These are phyloP conservation scores for Sceloporus tristichus DNA, from an alignment of 2,113 vertebrate species.

Conservation along the genomic window DNA sequence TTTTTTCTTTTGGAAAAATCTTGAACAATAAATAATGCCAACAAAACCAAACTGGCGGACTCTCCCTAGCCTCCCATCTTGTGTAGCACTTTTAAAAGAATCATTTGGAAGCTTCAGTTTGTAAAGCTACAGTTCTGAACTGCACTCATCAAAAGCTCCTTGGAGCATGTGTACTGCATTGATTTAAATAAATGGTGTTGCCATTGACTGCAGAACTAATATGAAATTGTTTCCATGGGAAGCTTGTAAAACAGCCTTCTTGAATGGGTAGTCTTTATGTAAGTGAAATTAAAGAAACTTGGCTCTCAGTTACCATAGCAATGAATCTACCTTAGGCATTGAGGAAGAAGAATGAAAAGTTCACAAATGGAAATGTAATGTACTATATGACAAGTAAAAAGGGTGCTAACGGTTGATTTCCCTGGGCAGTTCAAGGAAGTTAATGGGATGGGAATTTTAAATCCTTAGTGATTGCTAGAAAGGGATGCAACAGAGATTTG, in stretches of 20 bases:
- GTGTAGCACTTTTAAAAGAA: not conserved
- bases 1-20: not conserved
- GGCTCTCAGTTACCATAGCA: not conserved
- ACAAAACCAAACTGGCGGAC: not conserved
- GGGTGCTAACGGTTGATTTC: not conserved
- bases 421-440: not conserved
- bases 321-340: not conserved
- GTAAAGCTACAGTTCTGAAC: slow-evolving; percentile 10
- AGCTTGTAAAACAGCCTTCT: slow-evolving; percentile 11
- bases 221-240: slow-evolving; percentile 29
- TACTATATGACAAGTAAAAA: not conserved
- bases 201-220: not conserved
- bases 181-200: slow-evolving; percentile 10
- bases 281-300: slow-evolving; percentile 25
- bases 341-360: slow-evolving; percentile 30
- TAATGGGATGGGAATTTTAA: not conserved
- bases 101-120: slow-evolving; percentile 3
- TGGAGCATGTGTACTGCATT: not conserved
- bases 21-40: not conserved
- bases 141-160: not conserved
- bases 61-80: not conserved
- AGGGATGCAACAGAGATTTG: not conserved
- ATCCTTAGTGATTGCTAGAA: not conserved
- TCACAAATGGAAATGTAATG: slow-evolving; percentile 13
- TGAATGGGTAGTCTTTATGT: not conserved